A percentile compares a stretch with the other conserved stretches of the same genome.
These are phyloP conservation scores for Dicyrtoma fusca DNA, from an alignment of 2,888 invertebrate genomes.

Conservation along the genomic window DNA sequence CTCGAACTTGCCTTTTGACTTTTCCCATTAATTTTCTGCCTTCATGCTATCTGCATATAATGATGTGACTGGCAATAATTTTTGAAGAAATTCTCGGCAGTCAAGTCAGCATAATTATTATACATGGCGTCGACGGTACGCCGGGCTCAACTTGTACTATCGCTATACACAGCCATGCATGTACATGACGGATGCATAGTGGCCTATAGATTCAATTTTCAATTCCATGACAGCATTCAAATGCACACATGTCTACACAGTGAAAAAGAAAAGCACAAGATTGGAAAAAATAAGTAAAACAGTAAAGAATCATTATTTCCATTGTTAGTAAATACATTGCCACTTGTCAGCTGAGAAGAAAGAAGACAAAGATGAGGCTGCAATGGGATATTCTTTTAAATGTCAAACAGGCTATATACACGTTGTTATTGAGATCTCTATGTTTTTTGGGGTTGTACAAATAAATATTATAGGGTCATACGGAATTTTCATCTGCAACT, in stretches of 20 bases:
- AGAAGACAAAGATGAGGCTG: neutral
- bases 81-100: too few species aligned
- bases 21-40: neutral
- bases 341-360: constrained; percentile 13
- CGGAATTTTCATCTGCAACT: neutral
- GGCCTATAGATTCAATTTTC: too few species aligned
- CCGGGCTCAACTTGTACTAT: too few species aligned
- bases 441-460: neutral
- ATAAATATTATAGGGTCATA: neutral
- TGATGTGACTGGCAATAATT: too few species aligned
- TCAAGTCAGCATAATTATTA: too few species aligned
- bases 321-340: constrained; percentile 1
- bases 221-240: too few species aligned
- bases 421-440: neutral
- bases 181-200: too few species aligned
- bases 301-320: constrained; percentile 5
- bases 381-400: neutral
- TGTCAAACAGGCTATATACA: neutral
- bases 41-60: neutral
- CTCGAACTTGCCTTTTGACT: constrained; percentile 1
- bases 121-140: too few species aligned
- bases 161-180: too few species aligned
- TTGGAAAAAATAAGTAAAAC: neutral
- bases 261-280: neutral
- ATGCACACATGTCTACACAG: neutral